Evolutionary conservation across 2,888 invertebrate species (phyloP).

Genomic region (Carabus problematicus): DNA sequence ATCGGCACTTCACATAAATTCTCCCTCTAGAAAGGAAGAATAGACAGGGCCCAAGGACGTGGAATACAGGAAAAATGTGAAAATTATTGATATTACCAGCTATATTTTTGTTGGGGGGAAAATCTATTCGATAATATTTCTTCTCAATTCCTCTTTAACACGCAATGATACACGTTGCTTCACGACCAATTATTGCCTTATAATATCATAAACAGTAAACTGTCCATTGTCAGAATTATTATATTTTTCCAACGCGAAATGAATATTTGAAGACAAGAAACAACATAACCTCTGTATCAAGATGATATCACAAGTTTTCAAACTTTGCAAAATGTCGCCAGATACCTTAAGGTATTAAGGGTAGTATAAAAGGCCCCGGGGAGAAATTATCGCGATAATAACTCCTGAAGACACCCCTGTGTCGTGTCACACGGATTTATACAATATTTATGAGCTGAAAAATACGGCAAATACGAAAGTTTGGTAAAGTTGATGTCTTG

Average conservation of each 20-base stretch:
- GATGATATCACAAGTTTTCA: neutral
- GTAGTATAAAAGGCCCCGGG: conserved; percentile 28
- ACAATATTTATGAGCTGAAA: conserved; percentile 32
- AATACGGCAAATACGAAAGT: conserved; percentile 15
- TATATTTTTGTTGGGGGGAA: too few relatives aligned
- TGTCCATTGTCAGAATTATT: too few relatives aligned
- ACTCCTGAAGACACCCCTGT: conserved; percentile 42
- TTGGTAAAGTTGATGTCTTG: neutral
- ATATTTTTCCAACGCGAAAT: neutral
- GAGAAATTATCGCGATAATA: conserved; percentile 42
- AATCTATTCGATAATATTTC: too few relatives aligned
- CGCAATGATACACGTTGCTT: too few relatives aligned
- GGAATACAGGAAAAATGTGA: conserved; percentile 35
- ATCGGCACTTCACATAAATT: conserved; percentile 36
- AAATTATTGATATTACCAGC: conserved; percentile 38
- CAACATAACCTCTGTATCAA: neutral
- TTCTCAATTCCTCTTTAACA: too few relatives aligned
- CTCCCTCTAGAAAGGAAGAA: conserved; percentile 3
- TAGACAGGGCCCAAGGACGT: conserved; percentile 14
- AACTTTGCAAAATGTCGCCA: neutral
- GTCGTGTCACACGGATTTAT: conserved; percentile 20
- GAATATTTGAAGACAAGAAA: neutral
- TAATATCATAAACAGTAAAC: too few relatives aligned
- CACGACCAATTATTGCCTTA: too few relatives aligned
- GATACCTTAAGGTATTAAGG: conserved; percentile 25